These are phyloP conservation scores for Microhierax caerulescens DNA, from an alignment of 2,797 vertebrate species.

Conservation along the genomic window DNA sequence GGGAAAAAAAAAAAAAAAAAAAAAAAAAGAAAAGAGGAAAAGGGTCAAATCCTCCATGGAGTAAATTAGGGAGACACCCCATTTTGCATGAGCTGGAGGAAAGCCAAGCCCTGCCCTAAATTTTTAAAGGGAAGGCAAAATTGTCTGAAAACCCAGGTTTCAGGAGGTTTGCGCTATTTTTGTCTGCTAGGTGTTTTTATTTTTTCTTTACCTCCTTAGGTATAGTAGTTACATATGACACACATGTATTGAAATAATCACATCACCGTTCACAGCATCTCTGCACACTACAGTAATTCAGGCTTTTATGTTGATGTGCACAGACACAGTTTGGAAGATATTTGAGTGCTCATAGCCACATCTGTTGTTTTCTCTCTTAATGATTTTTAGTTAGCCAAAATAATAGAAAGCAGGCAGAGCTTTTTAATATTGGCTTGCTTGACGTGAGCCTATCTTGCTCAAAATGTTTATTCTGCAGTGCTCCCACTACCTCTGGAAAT, in stretches of 20 bases:
- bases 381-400: slow-evolving; percentile 70
- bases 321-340: slow-evolving; percentile 63
- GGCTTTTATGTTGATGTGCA: not conserved
- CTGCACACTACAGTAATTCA: slow-evolving; percentile 16
- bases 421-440: slow-evolving; percentile 68
- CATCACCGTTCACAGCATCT: not conserved
- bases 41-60: not conserved
- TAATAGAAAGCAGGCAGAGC: slow-evolving; percentile 66
- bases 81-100: slow-evolving; percentile 2
- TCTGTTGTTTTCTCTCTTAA: slow-evolving; percentile 69
- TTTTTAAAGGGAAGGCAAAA: slow-evolving; percentile 2
- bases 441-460: slow-evolving; percentile 68
- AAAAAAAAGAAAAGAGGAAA: not conserved
- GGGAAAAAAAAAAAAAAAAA: not conserved
- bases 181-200: not conserved
- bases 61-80: not conserved
- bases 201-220: not conserved
- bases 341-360: slow-evolving; percentile 6
- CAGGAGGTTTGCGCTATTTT: not conserved
- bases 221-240: not conserved
- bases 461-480: slow-evolving; percentile 37
- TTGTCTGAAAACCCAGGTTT: not conserved
- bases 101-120: not conserved
- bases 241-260: not conserved
- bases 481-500: slow-evolving; percentile 71